Base-by-base conservation (phyloP, 2,888 invertebrate species). In the Drosophila eohydei region DNA sequence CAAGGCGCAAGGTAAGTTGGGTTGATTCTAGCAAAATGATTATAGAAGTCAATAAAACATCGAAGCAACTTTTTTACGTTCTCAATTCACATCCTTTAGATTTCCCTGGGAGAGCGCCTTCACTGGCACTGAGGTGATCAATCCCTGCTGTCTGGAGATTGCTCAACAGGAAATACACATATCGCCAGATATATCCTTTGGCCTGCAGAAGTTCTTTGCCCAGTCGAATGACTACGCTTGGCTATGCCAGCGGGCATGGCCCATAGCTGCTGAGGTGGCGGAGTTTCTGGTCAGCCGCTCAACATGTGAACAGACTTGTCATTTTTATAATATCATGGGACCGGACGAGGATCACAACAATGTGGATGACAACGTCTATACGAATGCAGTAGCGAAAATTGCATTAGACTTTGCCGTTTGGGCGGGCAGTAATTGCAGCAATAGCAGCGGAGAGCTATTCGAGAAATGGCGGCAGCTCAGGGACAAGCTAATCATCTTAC, bases 41-140 rank as follows among this genome's bases (percentile, higher is more conserved):
- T 21, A 21, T 21, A 21, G 21, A 21, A 21, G 21, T 21, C 21
- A 21, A 21, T 21, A 21, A 21, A 21, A 21, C 21, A 21, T 21
- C 21, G 21, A 21, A 21, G 21, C 21, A 21, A 21, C 1, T 21
- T 21, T 21, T 21, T 21, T 21, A 21, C 21, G 21, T 21, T 21
- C 21, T 21, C 1, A 21, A 21, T 21, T 21, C 21, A 21, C 21
- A 21, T 21, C 21, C 1, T 21, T 21, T 1, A 93, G 94, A 94
- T 95, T 93, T 78, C 95, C 95, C 0, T 95, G 95, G 95, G 95
- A 95, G 87, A 95, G 95, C 70, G 95, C 94, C 1, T 94, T 92
- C 83, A 95, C 95, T 0, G 95, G 95, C 2, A 91, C 93, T 0
- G 95, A 95, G 78, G 94, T 94, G 32, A 95, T 94, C 0, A 94